phyloP scores from a whole-genome alignment of 2,888 invertebrate genomes.

The Chironomus riparius region DNA sequence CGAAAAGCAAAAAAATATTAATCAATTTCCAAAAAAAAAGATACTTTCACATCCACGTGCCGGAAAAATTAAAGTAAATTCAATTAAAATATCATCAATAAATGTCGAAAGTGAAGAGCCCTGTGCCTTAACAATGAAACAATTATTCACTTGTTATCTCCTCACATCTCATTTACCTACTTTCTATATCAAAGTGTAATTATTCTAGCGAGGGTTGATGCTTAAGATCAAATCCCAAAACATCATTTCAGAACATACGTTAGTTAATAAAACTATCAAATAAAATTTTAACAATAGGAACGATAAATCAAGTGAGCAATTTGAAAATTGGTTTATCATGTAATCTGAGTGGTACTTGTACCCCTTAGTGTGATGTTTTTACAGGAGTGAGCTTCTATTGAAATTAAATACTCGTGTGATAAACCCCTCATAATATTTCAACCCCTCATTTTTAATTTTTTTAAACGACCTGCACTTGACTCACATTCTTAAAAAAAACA shows the following conservation, averaged over 20 bases:
- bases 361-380: neutral
- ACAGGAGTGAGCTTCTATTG: neutral
- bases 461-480: constrained; percentile 14
- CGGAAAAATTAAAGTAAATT: neutral
- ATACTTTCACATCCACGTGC: too few relatives aligned
- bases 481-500: neutral
- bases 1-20: too few relatives aligned
- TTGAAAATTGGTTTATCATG: neutral
- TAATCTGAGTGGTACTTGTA: neutral
- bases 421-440: neutral
- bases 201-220: too few relatives aligned
- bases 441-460: constrained; percentile 5
- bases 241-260: constrained; percentile 19
- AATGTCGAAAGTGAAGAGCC: constrained; percentile 1
- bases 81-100: constrained; percentile 27
- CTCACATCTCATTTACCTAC: too few relatives aligned
- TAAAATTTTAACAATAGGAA: neutral
- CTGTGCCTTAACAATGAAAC: constrained; percentile 1
- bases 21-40: too few relatives aligned
- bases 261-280: neutral
- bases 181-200: too few relatives aligned
- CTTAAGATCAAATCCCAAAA: constrained; percentile 20
- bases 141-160: constrained; percentile 22
- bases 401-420: constrained; percentile 22
- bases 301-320: constrained; percentile 15